Evolutionary conservation across 2,113 vertebrate species (phyloP).

Genomic region (Bubo scandiacus): DNA sequence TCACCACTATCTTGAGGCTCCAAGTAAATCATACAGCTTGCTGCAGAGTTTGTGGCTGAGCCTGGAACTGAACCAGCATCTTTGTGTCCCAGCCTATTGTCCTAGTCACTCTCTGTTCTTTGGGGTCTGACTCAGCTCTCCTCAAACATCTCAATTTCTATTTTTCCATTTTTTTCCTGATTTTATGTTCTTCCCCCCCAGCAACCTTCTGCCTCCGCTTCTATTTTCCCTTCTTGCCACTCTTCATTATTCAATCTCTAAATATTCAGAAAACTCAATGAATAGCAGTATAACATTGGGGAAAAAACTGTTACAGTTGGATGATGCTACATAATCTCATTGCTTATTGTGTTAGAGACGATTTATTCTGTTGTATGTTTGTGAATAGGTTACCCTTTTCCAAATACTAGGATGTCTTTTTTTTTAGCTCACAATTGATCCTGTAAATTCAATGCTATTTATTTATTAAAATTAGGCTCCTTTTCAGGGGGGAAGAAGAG

Average conservation of each 20-base stretch:
- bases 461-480: neutral
- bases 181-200: neutral
- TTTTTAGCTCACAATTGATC: neutral
- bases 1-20: neutral
- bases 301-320: neutral
- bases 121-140: neutral
- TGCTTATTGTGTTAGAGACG: neutral
- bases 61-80: slow-evolving; percentile 13
- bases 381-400: slow-evolving; percentile 4
- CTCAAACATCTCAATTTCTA: neutral
- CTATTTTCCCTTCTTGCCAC: neutral
- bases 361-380: slow-evolving; percentile 24
- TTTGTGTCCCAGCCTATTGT: slow-evolving; percentile 43
- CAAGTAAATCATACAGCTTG: neutral
- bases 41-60: neutral
- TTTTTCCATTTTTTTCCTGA: neutral
- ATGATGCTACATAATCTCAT: neutral
- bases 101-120: slow-evolving; percentile 21
- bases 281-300: neutral
- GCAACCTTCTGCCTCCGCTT: neutral
- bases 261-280: slow-evolving; percentile 22
- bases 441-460: neutral
- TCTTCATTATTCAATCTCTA: neutral
- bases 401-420: neutral
- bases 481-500: neutral